Conservation (phyloP, 1,140 invertebrate species). For the Cyclargus thomasi region DNA sequence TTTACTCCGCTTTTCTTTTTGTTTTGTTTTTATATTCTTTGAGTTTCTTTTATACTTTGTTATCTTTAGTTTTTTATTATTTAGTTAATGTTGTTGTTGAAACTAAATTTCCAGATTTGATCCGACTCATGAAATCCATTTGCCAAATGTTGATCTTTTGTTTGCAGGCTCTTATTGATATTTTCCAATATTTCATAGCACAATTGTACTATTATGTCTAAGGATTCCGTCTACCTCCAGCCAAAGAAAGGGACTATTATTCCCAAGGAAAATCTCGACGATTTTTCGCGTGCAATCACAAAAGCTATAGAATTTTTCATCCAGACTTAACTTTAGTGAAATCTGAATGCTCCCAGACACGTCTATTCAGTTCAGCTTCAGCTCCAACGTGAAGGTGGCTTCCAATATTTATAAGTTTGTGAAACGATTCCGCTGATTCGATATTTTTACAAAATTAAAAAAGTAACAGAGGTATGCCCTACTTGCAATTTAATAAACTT, state of each 20-base stretch:
- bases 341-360: conserved; percentile 14
- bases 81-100: background rate
- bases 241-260: conserved; percentile 8
- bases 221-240: background rate
- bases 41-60: background rate
- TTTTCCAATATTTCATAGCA: conserved; percentile 13
- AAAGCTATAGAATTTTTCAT: conserved; percentile 15
- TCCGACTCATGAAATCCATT: background rate
- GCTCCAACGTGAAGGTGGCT: background rate
- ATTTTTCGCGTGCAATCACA: conserved; percentile 10
- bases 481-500: no score
- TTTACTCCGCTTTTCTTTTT: background rate
- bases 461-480: no score
- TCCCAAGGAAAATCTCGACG: background rate
- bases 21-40: background rate
- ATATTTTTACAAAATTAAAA: no score
- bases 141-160: background rate
- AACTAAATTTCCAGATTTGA: background rate
- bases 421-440: background rate
- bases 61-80: background rate
- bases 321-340: conserved; percentile 8
- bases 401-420: background rate
- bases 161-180: conserved; percentile 1
- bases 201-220: background rate
- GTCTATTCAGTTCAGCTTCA: conserved; percentile 4